Conservation (phyloP, 2,888 invertebrate species). For the Sphinx pinastri region DNA sequence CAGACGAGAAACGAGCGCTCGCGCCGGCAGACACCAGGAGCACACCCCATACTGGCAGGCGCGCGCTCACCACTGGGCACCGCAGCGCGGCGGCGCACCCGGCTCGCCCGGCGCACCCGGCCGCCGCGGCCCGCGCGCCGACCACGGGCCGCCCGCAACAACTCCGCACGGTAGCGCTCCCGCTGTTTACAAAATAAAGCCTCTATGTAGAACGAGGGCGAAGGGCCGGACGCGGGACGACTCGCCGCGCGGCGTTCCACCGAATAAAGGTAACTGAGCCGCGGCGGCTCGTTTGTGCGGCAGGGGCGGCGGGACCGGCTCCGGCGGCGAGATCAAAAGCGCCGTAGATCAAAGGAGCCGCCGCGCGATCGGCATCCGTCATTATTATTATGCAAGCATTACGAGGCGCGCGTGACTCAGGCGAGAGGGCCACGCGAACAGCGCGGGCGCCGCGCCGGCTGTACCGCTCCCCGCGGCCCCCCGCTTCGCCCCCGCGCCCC, state of each 20-base stretch:
- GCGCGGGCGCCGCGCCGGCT: constrained; percentile 72
- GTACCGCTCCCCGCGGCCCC: constrained; percentile 48
- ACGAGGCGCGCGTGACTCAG: constrained; percentile 83
- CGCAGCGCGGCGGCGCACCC: constrained; percentile 12
- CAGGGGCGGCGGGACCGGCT: constrained; percentile 80
- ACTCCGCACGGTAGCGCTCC: constrained; percentile 70
- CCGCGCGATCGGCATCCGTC: constrained; percentile 84
- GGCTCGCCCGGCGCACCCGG: constrained; percentile 33
- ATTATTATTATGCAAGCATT: constrained; percentile 85
- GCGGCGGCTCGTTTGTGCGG: constrained; percentile 80
- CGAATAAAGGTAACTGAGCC: constrained; percentile 80
- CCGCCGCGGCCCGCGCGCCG: constrained; percentile 35
- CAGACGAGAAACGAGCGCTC: constrained; percentile 44
- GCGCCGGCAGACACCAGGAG: constrained; percentile 49
- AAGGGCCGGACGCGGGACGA: constrained; percentile 75
- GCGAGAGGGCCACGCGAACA: constrained; percentile 82
- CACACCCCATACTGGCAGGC: constrained; percentile 78
- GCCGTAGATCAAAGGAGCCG: constrained; percentile 82
- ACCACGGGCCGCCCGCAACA: background rate
- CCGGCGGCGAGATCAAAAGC: constrained; percentile 81
- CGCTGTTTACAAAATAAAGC: constrained; percentile 82
- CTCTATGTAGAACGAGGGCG: constrained; percentile 81
- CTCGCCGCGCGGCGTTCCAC: constrained; percentile 77
- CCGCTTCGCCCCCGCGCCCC: constrained; percentile 39
- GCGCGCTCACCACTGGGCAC: constrained; percentile 59